These are phyloP conservation scores for Cardinalis cardinalis DNA, from an alignment of 2,113 vertebrate species.

Conservation along the genomic window DNA sequence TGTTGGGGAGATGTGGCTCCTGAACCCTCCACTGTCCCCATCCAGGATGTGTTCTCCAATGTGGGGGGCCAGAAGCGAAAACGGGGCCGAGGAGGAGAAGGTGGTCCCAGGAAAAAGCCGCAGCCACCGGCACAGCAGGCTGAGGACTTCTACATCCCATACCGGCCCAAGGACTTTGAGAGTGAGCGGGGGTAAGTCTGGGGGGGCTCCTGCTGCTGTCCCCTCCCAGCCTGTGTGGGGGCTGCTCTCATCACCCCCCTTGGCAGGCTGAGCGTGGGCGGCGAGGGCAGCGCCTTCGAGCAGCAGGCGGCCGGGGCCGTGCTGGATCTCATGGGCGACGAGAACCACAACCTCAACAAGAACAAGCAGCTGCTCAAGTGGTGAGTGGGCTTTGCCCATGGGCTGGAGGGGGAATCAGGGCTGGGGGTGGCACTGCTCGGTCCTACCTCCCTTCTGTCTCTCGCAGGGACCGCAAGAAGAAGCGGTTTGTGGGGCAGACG, in stretches of 20 bases:
- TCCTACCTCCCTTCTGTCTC: background rate
- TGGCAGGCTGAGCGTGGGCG: constrained; percentile 77
- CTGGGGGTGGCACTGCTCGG: fast-evolving
- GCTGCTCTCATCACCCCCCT: background rate
- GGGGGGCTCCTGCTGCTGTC: fast-evolving
- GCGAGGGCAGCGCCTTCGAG: constrained; percentile 81
- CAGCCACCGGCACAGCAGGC: constrained; percentile 65
- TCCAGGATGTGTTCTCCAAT: constrained; percentile 81
- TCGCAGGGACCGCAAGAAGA: constrained; percentile 92
- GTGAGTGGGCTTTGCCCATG: constrained; percentile 26
- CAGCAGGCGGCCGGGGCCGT: constrained; percentile 85
- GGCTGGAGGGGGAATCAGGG: background rate
- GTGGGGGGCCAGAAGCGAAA: constrained; percentile 79
- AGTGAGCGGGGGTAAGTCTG: constrained; percentile 86
- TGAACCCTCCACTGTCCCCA: background rate
- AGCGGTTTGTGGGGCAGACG: constrained; percentile 85
- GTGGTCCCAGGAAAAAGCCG: constrained; percentile 44
- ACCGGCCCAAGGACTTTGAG: constrained; percentile 91
- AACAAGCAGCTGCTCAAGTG: constrained; percentile 84
- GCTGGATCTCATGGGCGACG: constrained; percentile 89
- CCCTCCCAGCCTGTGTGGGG: fast-evolving
- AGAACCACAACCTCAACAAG: constrained; percentile 75
- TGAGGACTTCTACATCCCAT: constrained; percentile 86
- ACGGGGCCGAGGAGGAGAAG: background rate
- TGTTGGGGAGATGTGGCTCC: fast-evolving